phyloP scores from a whole-genome alignment of 2,113 vertebrate genomes.

The Ranitomeya variabilis region DNA sequence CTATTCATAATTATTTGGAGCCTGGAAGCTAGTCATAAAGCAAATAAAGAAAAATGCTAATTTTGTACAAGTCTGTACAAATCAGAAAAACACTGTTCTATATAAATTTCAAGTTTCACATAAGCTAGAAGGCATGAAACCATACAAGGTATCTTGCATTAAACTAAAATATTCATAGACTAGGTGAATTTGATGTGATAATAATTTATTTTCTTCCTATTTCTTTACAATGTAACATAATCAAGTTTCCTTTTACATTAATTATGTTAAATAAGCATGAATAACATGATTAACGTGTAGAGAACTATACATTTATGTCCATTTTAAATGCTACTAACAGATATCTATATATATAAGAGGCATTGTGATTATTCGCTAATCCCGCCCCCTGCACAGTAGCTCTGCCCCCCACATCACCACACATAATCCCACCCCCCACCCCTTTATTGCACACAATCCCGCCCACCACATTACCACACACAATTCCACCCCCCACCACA shows the following conservation, averaged over 20 bases:
- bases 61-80: conserved; percentile 49
- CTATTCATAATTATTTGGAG: conserved; percentile 52
- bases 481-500: too few species aligned
- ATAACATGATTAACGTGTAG: background rate
- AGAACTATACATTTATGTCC: background rate
- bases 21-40: conserved; percentile 48
- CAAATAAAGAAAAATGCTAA: conserved; percentile 46
- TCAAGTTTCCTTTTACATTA: conserved; percentile 12
- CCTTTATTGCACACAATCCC: too few species aligned
- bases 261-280: conserved; percentile 7
- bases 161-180: conserved; percentile 41
- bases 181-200: conserved; percentile 16
- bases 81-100: conserved; percentile 41
- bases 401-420: too few species aligned
- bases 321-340: background rate
- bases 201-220: conserved; percentile 14
- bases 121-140: conserved; percentile 34
- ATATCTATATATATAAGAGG: too few species aligned
- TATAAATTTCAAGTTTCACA: conserved; percentile 22
- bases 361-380: too few species aligned
- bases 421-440: too few species aligned
- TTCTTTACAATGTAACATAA: background rate
- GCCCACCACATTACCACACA: too few species aligned
- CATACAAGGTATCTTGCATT: background rate
- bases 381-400: too few species aligned